A percentile compares a stretch with the other conserved stretches of the same genome.
Conservation (phyloP, 2,888 invertebrate genomes). For the Drosophila neotestacea region DNA sequence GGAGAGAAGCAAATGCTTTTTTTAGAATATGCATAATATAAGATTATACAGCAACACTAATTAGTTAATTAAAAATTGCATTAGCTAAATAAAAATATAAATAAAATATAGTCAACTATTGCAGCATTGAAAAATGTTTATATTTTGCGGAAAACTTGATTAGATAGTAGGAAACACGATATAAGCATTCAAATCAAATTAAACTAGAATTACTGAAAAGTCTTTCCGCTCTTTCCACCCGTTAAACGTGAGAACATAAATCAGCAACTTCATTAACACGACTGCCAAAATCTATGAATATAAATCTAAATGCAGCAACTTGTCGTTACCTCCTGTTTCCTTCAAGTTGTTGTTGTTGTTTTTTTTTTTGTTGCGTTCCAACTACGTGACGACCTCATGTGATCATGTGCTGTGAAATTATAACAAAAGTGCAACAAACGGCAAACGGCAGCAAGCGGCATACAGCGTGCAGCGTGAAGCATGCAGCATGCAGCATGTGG, state of each 20-base stretch:
- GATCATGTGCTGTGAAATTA: slow-evolving; percentile 43
- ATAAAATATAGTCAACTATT: no score
- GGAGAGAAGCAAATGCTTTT: no score
- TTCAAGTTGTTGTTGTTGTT: slow-evolving; percentile 13
- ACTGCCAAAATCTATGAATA: slow-evolving; percentile 76
- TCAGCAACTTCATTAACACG: slow-evolving; percentile 79
- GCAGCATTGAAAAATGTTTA: no score
- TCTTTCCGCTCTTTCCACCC: slow-evolving; percentile 11
- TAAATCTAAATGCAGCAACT: slow-evolving; percentile 64
- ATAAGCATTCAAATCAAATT: slow-evolving; percentile 34
- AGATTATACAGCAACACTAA: no score
- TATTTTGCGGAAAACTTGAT: background rate
- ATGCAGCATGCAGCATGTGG: slow-evolving; percentile 36
- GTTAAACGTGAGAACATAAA: slow-evolving; percentile 55
- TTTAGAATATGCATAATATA: no score
- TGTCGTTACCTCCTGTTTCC: slow-evolving; percentile 1
- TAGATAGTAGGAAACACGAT: background rate
- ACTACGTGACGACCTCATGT: slow-evolving; percentile 63
- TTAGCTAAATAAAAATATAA: no score
- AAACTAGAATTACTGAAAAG: slow-evolving; percentile 15
- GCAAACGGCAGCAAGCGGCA: background rate
- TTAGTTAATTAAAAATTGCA: no score
- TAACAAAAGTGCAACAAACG: slow-evolving; percentile 48
- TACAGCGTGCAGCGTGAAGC: slow-evolving; percentile 27
- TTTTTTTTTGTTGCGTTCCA: slow-evolving; percentile 12